Evolutionary conservation across 2,113 vertebrate species (phyloP), one percentile per base, ranked within the genome.

Genomic region (Istiophorus platypterus): DNA sequence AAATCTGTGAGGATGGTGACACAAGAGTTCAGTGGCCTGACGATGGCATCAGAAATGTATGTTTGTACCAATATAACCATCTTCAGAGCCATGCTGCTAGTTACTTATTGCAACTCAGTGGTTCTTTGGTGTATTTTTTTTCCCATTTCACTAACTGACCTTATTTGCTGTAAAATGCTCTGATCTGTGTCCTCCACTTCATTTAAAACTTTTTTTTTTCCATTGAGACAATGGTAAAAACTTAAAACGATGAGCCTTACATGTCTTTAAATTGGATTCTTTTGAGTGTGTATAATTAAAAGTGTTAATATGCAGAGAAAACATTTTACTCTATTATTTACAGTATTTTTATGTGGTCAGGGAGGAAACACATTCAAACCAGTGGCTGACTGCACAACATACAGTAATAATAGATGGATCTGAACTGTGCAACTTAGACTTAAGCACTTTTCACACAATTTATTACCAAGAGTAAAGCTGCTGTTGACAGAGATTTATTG

Each of bases 401-500:
- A 2, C 5, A 49, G 12, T 9, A 22, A 39, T 18, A 37, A 52
- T 39, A 29, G n/a, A 42, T 12, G 22, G n/a, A 26, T 64, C 47
- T 18, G 26, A 37, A 18, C 22, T 51, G 22, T 20, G 5, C 22
- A 0, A 39, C 12, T 1, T 4, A 56, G 10, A 2, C 42, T 49
- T 22, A 22, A 42, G 5, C 9, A 24, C 10, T 59, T 7, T 45
- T 26, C 15, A 56, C n/a, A 56, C 5, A 26, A 45, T 64, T 70
- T 15, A 31, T 71, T 7, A 12, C 14, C 37, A 52, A 41, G 7
- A 39, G 24, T 18, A 56, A 9, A 42, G 27, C 22, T 20, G 52
- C 54, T 61, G 37, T 57, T 59, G 63, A 61, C 68, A 61, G 13
- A 73, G 1, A 15, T 27, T 27, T 76, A 45, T 49, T 49, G 13